Percentiles rank a stretch among this genome's conserved stretches.
Evolutionary conservation across 2,113 vertebrate genomes (phyloP).

Genomic region (Aegotheles bennettii): DNA sequence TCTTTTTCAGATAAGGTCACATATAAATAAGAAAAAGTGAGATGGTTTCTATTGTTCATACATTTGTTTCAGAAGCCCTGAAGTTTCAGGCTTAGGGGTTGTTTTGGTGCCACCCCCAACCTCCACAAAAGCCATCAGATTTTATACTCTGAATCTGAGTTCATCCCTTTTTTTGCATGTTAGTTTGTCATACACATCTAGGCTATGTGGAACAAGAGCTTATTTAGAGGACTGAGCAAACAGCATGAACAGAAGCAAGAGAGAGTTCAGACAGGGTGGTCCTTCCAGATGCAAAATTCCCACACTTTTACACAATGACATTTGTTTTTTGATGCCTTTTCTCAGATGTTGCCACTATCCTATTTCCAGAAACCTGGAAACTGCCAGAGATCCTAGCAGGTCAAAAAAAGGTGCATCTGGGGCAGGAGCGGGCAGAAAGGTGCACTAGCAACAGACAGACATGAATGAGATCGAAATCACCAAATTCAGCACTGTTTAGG

Average conservation of each 20-base stretch:
- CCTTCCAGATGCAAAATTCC: not conserved
- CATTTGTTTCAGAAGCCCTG: not conserved
- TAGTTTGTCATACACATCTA: not conserved
- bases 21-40: not conserved
- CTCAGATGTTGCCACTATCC: not conserved
- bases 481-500: not conserved
- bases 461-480: not conserved
- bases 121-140: not conserved
- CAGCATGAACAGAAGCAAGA: not conserved
- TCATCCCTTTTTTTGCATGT: not conserved
- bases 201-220: not conserved
- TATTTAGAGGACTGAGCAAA: not conserved
- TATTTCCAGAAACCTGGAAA: not conserved
- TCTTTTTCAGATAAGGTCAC: not conserved
- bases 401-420: not conserved
- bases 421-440: not conserved
- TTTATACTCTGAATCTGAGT: not conserved
- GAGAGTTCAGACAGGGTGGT: not conserved
- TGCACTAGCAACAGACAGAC: not conserved
- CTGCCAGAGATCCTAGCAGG: not conserved
- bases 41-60: not conserved
- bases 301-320: not conserved
- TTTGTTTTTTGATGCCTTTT: not conserved
- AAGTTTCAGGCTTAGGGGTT: not conserved
- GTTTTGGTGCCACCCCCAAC: not conserved